A percentile compares a stretch with the other conserved stretches of the same genome.
Conservation (phyloP, 2,888 invertebrate species). For the Acronicta psi region DNA sequence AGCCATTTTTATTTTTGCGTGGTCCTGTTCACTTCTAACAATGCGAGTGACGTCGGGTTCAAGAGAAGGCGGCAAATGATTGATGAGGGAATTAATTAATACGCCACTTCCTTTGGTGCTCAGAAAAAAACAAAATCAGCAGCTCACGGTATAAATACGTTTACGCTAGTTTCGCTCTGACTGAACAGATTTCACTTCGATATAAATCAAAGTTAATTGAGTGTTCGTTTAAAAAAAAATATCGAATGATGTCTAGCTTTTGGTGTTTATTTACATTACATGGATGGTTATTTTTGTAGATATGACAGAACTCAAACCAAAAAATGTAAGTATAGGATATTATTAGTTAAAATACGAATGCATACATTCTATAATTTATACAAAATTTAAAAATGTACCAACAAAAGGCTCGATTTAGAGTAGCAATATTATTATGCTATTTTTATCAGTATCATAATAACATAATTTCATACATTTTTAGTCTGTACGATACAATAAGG, state of each 20-base stretch:
- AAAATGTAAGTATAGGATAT: too few relatives aligned
- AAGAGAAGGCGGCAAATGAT: slow-evolving; percentile 77
- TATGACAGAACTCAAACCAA: neutral
- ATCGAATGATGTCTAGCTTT: slow-evolving; percentile 8
- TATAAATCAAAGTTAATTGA: slow-evolving; percentile 49
- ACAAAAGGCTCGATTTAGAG: too few relatives aligned
- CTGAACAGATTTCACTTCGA: slow-evolving; percentile 53
- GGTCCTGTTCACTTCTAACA: slow-evolving; percentile 72
- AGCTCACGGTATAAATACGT: slow-evolving; percentile 65
- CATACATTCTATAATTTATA: too few relatives aligned
- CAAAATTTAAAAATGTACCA: too few relatives aligned
- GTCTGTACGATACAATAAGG: too few relatives aligned
- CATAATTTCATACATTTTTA: too few relatives aligned
- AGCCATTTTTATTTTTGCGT: slow-evolving; percentile 63
- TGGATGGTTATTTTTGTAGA: neutral
- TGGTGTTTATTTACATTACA: neutral
- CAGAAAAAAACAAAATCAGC: slow-evolving; percentile 74
- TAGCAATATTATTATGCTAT: too few relatives aligned
- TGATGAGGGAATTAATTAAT: slow-evolving; percentile 84
- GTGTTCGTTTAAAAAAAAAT: slow-evolving; percentile 26
- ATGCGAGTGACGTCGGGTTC: slow-evolving; percentile 78
- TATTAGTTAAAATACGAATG: too few relatives aligned
- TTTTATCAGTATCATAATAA: too few relatives aligned
- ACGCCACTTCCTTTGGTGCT: slow-evolving; percentile 77
- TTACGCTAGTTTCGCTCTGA: slow-evolving; percentile 62